Conservation (phyloP, 1,140 invertebrate species). For the Aphelenchoides avenae region DNA sequence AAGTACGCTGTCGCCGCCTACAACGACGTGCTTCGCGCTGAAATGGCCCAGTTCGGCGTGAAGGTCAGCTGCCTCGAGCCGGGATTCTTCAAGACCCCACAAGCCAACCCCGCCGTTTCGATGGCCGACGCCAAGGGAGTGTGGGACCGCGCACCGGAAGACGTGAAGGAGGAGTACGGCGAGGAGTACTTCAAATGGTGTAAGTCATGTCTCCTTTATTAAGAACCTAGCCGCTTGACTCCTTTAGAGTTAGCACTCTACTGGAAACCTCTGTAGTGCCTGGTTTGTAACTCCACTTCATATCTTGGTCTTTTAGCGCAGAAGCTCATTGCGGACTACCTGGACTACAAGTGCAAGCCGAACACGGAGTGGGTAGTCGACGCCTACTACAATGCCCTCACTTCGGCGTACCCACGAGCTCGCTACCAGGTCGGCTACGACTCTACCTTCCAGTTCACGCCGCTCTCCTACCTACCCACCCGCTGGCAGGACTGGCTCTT, state of each 20-base stretch:
- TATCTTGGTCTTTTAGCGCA: too few species aligned
- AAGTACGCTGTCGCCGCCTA: constrained; percentile 20
- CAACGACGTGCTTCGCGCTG: constrained; percentile 9
- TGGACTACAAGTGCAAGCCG: constrained; percentile 12
- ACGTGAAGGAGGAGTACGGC: constrained; percentile 18
- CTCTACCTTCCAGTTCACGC: constrained; percentile 20
- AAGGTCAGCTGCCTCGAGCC: constrained; percentile 15
- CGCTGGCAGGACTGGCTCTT: constrained; percentile 21
- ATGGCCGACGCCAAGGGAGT: constrained; percentile 8
- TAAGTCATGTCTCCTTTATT: too few species aligned
- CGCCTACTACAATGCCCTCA: constrained; percentile 16
- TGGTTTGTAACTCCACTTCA: too few species aligned
- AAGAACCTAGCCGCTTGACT: too few species aligned
- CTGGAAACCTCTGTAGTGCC: too few species aligned
- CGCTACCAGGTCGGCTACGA: constrained; percentile 20
- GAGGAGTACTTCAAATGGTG: constrained; percentile 16
- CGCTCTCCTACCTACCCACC: too few species aligned
- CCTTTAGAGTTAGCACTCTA: too few species aligned
- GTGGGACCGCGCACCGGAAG: constrained; percentile 17
- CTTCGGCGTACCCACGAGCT: constrained; percentile 13
- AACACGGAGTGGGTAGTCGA: constrained; percentile 8
- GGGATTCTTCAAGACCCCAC: constrained; percentile 20
- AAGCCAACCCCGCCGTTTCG: constrained; percentile 16
- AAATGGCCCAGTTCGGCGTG: constrained; percentile 17
- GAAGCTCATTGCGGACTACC: constrained; percentile 18